Conservation (phyloP, 2,888 invertebrate genomes). For the Apamea epomidion region DNA sequence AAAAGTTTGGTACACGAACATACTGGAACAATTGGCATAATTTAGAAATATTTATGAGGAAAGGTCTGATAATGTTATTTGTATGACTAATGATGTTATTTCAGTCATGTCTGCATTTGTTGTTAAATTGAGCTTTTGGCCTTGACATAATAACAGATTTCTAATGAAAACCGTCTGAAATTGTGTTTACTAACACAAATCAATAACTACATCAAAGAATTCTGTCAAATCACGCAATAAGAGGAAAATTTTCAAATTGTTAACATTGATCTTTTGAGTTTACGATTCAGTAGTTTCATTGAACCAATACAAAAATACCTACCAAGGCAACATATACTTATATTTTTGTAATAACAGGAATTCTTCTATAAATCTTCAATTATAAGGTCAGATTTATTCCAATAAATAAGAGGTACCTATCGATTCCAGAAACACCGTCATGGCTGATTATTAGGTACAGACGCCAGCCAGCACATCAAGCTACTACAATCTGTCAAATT, state of each 20-base stretch:
- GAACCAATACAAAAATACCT: slow-evolving; percentile 1
- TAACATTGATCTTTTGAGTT: slow-evolving; percentile 7
- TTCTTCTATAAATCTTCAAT: not conserved
- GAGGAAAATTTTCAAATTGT: slow-evolving; percentile 12
- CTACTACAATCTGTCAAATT: no score
- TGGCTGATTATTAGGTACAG: not conserved
- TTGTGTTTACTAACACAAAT: slow-evolving; percentile 20
- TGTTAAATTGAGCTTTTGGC: slow-evolving; percentile 13
- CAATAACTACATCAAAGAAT: slow-evolving; percentile 53
- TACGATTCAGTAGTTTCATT: not conserved
- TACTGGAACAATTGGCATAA: slow-evolving; percentile 33
- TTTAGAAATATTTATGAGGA: slow-evolving; percentile 37
- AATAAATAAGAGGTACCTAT: not conserved
- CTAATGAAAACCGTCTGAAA: slow-evolving; percentile 25
- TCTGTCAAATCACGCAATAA: slow-evolving; percentile 18
- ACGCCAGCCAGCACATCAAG: no score
- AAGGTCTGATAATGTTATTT: no score
- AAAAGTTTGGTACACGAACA: slow-evolving; percentile 43
- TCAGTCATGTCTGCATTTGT: slow-evolving; percentile 24
- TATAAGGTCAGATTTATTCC: not conserved
- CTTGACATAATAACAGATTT: slow-evolving; percentile 51
- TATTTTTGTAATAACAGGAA: slow-evolving; percentile 10
- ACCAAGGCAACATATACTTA: not conserved
- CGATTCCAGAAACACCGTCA: not conserved
- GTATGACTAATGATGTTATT: slow-evolving; percentile 29